These are phyloP conservation scores for Pseudomyrmex dendroicus DNA, from an alignment of 1,140 invertebrate genomes.

Conservation along the genomic window DNA sequence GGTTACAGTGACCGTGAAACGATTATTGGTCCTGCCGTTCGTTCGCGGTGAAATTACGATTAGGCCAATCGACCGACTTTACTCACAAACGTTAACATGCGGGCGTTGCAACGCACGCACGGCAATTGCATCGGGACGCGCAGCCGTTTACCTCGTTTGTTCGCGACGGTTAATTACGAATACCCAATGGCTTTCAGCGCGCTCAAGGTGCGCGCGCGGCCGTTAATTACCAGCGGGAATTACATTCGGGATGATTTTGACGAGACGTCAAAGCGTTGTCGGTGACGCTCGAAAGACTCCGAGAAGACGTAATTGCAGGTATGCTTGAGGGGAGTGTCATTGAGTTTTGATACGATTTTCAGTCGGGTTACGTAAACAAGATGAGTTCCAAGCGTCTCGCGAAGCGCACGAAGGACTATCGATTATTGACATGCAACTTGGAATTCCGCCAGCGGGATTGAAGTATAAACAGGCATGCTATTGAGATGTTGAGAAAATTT, in stretches of 20 bases:
- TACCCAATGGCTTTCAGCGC: neutral
- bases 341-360: slow-evolving; percentile 29
- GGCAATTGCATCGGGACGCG: neutral
- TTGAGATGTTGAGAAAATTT: slow-evolving; percentile 20
- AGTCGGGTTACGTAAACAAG: neutral
- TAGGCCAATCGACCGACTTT: slow-evolving; percentile 71
- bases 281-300: neutral
- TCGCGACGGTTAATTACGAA: slow-evolving; percentile 64
- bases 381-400: slow-evolving; percentile 22
- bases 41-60: slow-evolving; percentile 72
- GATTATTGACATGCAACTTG: slow-evolving; percentile 35
- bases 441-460: slow-evolving; percentile 30
- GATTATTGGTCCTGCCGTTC: slow-evolving; percentile 73
- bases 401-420: slow-evolving; percentile 11
- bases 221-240: slow-evolving; percentile 20
- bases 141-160: slow-evolving; percentile 60
- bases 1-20: slow-evolving; percentile 75
- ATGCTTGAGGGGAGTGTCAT: neutral
- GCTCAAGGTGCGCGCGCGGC: slow-evolving; percentile 12
- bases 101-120: slow-evolving; percentile 34
- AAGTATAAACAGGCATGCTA: slow-evolving; percentile 32
- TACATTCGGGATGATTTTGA: slow-evolving; percentile 1
- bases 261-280: neutral
- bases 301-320: neutral
- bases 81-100: slow-evolving; percentile 49